Percentiles rank a stretch among this genome's conserved stretches.
Conservation (phyloP, 2,113 vertebrate species). For the Furnarius figulus region DNA sequence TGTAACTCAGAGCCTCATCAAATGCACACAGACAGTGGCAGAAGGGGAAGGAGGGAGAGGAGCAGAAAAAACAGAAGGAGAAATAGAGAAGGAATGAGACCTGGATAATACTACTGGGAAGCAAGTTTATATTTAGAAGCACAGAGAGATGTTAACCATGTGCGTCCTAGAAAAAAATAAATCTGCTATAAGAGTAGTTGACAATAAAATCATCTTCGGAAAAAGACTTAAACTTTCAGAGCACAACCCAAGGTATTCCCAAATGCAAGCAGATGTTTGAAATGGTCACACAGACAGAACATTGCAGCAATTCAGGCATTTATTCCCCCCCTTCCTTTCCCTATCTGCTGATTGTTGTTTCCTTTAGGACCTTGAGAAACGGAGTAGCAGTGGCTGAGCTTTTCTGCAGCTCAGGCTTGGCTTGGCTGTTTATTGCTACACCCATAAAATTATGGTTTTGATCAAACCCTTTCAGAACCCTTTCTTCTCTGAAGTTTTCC, state of each 20-base stretch:
- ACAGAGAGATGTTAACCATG: conserved; percentile 61
- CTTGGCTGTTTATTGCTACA: conserved; percentile 2
- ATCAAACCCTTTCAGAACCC: conserved; percentile 23
- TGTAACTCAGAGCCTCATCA: conserved; percentile 35
- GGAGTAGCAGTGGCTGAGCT: not conserved
- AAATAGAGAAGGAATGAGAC: conserved; percentile 8
- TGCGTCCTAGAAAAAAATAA: conserved; percentile 51
- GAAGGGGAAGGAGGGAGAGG: conserved; percentile 3
- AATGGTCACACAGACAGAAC: conserved; percentile 47
- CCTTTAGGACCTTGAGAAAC: not conserved
- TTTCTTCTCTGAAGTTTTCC: not conserved
- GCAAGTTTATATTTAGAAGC: conserved; percentile 65
- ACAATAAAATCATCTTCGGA: conserved; percentile 57
- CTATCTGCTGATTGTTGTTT: not conserved
- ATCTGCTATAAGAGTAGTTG: conserved; percentile 30
- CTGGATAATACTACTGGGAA: conserved; percentile 33
- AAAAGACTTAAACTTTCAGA: conserved; percentile 56
- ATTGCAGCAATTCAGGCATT: not conserved
- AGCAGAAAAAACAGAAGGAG: not conserved
- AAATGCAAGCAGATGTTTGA: conserved; percentile 61
- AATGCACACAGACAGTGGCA: not conserved
- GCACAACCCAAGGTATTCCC: conserved; percentile 12
- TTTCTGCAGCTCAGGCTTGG: not conserved
- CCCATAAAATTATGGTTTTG: conserved; percentile 17
- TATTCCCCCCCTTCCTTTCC: not conserved